These are phyloP conservation scores for Malurus alboscapulatus DNA, from an alignment of 2,113 vertebrate genomes.

Conservation along the genomic window DNA sequence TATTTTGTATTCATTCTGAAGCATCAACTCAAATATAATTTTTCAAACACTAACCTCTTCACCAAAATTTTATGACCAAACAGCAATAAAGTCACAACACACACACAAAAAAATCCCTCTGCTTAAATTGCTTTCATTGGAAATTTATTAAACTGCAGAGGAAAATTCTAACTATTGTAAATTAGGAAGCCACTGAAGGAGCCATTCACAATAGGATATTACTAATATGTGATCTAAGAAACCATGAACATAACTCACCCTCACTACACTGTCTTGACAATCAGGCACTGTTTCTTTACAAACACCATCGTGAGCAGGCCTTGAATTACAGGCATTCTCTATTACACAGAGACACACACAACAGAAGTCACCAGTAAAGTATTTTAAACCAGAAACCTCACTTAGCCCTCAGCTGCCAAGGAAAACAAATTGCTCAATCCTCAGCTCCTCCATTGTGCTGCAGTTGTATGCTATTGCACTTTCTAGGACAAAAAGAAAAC, in stretches of 20 bases:
- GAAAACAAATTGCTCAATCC: not conserved
- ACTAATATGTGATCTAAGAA: not conserved
- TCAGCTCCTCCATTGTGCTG: not conserved
- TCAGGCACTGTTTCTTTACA: not conserved
- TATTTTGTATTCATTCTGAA: not conserved
- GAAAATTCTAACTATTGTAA: not conserved
- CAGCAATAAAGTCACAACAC: not conserved
- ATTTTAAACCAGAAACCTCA: not conserved
- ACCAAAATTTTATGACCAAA: not conserved
- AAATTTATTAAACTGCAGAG: not conserved
- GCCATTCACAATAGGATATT: not conserved
- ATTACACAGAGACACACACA: not conserved
- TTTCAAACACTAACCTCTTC: not conserved
- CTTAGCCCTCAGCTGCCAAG: not conserved
- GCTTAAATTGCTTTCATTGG: not conserved
- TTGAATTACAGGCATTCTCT: not conserved
- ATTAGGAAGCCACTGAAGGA: not conserved
- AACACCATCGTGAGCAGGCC: not conserved
- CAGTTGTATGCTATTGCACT: not conserved
- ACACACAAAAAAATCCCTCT: not conserved
- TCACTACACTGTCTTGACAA: not conserved
- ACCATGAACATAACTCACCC: not conserved
- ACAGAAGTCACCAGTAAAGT: not conserved
- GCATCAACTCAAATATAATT: not conserved
- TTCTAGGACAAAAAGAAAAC: not conserved